A percentile compares a stretch with the other conserved stretches of the same genome.
phyloP scores from a whole-genome alignment of 2,113 vertebrate genomes.

The Vimba vimba region DNA sequence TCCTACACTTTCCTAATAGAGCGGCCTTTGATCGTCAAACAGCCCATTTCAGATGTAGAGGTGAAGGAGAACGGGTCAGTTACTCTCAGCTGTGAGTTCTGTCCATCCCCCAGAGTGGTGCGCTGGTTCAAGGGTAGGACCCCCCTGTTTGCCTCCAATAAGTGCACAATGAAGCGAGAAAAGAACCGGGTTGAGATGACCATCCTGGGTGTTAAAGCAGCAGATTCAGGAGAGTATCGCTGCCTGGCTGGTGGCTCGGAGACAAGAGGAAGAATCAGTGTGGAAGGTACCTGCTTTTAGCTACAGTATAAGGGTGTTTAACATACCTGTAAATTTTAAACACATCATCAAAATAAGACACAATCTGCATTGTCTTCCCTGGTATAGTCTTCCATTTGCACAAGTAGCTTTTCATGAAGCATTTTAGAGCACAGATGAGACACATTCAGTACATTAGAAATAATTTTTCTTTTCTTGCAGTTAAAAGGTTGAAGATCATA shows the following conservation, averaged over 20 bases:
- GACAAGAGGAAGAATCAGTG: constrained; percentile 79
- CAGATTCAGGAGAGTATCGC: constrained; percentile 84
- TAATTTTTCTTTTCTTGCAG: constrained; percentile 61
- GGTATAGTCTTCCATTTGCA: background rate
- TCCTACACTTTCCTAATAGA: constrained; percentile 71
- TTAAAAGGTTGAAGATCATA: constrained; percentile 79
- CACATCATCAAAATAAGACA: background rate
- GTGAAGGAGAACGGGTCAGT: constrained; percentile 84
- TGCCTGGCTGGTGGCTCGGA: constrained; percentile 85
- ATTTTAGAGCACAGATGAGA: background rate
- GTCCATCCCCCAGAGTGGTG: constrained; percentile 86
- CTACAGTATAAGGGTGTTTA: background rate
- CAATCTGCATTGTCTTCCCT: background rate
- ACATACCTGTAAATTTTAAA: too few species aligned
- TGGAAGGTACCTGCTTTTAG: constrained; percentile 78
- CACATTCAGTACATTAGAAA: background rate
- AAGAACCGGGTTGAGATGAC: constrained; percentile 82
- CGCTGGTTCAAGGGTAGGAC: constrained; percentile 88
- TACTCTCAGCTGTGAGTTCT: constrained; percentile 88
- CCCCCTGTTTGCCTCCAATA: constrained; percentile 78
- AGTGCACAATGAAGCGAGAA: constrained; percentile 83
- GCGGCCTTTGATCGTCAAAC: constrained; percentile 81
- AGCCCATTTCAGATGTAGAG: constrained; percentile 82
- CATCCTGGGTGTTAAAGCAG: constrained; percentile 76
- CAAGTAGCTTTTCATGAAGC: background rate